phyloP scores from a whole-genome alignment of 1,140 invertebrate species.

The Orussus abietinus region DNA sequence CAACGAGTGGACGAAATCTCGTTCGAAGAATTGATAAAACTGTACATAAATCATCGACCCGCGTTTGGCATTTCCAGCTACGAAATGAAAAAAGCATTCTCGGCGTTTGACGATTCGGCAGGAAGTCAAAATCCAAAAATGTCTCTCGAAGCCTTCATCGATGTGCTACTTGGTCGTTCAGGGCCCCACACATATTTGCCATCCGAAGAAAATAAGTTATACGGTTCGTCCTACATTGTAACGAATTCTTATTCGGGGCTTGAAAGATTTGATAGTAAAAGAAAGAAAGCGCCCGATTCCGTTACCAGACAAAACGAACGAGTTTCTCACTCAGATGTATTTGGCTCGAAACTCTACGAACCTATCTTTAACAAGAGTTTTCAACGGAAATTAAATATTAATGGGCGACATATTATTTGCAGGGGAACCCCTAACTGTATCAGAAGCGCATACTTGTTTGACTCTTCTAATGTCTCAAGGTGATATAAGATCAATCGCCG shows the following conservation, averaged over 20 bases:
- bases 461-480: slow-evolving; percentile 16
- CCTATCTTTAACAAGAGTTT: too few relatives aligned
- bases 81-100: slow-evolving; percentile 35
- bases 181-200: too few relatives aligned
- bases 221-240: too few relatives aligned
- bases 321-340: too few relatives aligned
- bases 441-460: slow-evolving; percentile 24
- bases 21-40: slow-evolving; percentile 67
- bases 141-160: too few relatives aligned
- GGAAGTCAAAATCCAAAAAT: slow-evolving; percentile 19
- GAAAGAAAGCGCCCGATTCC: not conserved
- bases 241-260: too few relatives aligned
- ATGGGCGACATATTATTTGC: not conserved
- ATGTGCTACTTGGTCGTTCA: too few relatives aligned
- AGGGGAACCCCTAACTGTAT: slow-evolving; percentile 23
- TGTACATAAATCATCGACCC: slow-evolving; percentile 71
- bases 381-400: too few relatives aligned
- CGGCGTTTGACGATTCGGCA: slow-evolving; percentile 13
- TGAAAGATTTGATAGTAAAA: slow-evolving; percentile 23
- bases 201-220: too few relatives aligned
- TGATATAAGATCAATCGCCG: slow-evolving; percentile 1
- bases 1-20: slow-evolving; percentile 56
- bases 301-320: too few relatives aligned
- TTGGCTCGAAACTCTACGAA: too few relatives aligned
- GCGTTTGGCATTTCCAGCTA: slow-evolving; percentile 49